phyloP scores from a whole-genome alignment of 2,797 vertebrate species.

The Tokudaia tokunoshimensis region DNA sequence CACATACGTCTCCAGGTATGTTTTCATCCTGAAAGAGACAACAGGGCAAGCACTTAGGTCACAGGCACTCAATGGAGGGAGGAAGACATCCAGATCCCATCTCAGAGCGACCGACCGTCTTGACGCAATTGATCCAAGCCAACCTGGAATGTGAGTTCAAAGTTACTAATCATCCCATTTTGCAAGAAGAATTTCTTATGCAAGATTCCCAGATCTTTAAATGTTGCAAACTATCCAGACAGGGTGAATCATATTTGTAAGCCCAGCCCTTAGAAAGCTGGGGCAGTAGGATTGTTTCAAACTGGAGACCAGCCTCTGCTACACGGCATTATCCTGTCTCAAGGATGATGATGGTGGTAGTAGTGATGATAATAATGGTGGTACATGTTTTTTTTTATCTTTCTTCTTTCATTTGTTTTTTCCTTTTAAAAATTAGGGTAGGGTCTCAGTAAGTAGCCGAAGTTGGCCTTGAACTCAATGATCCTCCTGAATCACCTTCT shows the following conservation, averaged over 20 bases:
- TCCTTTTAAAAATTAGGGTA: neutral
- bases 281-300: neutral
- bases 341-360: neutral
- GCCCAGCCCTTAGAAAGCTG: neutral
- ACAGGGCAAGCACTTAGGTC: no score
- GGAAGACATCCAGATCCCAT: no score
- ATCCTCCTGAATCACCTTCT: neutral
- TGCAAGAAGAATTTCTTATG: neutral
- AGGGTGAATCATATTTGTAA: neutral
- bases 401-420: neutral
- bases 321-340: neutral
- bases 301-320: neutral
- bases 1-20: neutral
- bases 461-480: neutral
- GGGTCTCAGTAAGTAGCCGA: neutral
- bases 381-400: neutral
- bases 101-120: no score
- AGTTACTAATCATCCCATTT: neutral
- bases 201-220: slow-evolving; percentile 47
- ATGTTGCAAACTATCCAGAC: neutral
- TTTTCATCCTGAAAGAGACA: neutral
- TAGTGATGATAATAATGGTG: neutral
- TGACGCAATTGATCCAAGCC: neutral
- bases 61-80: no score
- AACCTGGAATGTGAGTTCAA: neutral